Evolutionary conservation across 2,888 invertebrate genomes (phyloP).

Genomic region (Xanthorhoe designata): DNA sequence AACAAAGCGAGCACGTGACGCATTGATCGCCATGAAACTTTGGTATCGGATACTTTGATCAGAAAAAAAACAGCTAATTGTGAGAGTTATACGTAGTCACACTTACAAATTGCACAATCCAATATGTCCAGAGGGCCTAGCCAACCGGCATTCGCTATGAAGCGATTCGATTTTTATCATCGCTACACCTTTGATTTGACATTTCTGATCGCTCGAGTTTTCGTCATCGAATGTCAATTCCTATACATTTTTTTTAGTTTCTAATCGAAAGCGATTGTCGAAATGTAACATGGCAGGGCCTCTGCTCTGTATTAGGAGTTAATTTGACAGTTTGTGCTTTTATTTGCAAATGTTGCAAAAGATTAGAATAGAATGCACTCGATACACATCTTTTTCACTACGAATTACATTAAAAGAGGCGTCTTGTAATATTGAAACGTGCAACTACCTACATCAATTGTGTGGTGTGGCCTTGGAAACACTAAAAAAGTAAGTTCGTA

Average conservation of each 20-base stretch:
- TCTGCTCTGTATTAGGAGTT: not conserved
- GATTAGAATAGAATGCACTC: not conserved
- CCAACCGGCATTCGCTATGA: no score
- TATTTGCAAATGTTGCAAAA: not conserved
- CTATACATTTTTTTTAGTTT: no score
- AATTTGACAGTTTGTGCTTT: not conserved
- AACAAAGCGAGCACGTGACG: conserved; percentile 66
- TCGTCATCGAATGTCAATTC: no score
- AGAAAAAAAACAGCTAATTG: not conserved
- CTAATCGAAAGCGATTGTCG: no score
- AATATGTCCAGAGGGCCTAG: no score
- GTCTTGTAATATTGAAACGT: conserved; percentile 8
- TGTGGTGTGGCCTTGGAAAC: conserved; percentile 9
- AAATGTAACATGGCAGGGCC: no score
- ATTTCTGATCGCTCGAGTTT: no score
- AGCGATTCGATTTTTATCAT: no score
- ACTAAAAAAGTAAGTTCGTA: no score
- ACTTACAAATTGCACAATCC: not conserved
- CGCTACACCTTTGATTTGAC: no score
- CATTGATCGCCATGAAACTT: conserved; percentile 49
- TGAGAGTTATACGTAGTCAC: not conserved
- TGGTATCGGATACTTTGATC: conserved; percentile 4
- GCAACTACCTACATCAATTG: conserved; percentile 5
- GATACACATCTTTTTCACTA: not conserved
- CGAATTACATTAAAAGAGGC: not conserved